Base-by-base conservation (phyloP, 1,140 invertebrate genomes). In the Heliconius hewitsoni region DNA sequence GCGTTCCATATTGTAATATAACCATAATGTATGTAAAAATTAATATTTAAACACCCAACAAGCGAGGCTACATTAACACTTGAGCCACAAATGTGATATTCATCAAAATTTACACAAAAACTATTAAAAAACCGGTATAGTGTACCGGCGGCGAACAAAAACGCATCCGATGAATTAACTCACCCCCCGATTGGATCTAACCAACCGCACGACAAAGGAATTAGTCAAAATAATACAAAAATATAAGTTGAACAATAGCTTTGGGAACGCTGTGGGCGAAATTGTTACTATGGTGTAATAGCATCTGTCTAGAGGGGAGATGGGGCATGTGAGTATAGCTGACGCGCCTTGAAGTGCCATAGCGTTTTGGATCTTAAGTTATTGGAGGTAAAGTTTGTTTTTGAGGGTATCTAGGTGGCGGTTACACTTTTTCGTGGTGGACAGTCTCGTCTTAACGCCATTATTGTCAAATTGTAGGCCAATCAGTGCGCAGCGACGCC, bases 381-480 rank as follows among this genome's bases (percentile, higher is more conserved):
- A 9, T 2, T 2, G 9, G 8, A 39, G 5, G 52, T 72, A 74
- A 46, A 57, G 73, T 16, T 66, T 13, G 77, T 76, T 66, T 42
- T 81, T 27, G 19, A 66, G 60, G 71, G 66, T 39, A 50, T 8
- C 0, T 8, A 6, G 37, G 57, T 5, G 37, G 37, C 79, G 77
- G 13, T 50, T 78, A 76, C 46, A 73, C 11, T 30, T 73, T 89
- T 82, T 79, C 2, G 73, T 5, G 23, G 72, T 71, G 55, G 18
- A 37, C 19, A 71, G 39, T 73, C 78, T 86, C 70, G 85, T 89
- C 88, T 91, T 94, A 93, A 94, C 93, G 91, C 93, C 93, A 94
- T 94, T 92, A 92, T 89, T 94, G 92, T 93, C 93, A 93, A 92
- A 91, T 90, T 90, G 93, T 88, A 73, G 82, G 92, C 93, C 93